A percentile compares a stretch with the other conserved stretches of the same genome.
phyloP scores from a whole-genome alignment of 1,140 invertebrate genomes.

The Littorina saxatilis region DNA sequence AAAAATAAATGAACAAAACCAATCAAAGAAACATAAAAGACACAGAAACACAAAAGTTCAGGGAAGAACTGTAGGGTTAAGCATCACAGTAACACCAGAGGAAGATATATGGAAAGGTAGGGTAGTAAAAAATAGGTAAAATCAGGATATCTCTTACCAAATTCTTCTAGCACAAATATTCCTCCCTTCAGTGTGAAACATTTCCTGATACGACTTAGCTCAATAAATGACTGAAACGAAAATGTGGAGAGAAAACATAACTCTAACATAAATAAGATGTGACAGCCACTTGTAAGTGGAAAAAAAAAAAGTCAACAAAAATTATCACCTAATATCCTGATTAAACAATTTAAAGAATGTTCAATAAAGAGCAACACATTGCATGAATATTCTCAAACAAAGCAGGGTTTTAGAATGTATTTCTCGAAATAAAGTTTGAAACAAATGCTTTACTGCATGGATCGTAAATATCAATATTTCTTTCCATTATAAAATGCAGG shows the following conservation, averaged over 20 bases:
- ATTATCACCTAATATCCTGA: not conserved
- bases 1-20: not conserved
- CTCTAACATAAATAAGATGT: conserved; percentile 41
- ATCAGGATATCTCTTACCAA: conserved; percentile 79
- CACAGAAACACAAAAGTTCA: not conserved
- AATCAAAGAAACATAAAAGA: conserved; percentile 5
- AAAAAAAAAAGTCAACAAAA: conserved; percentile 34
- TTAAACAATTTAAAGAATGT: not conserved
- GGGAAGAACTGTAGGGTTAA: conserved; percentile 7
- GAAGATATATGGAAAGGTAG: conserved; percentile 30
- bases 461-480: not conserved
- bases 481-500: not conserved
- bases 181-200: conserved; percentile 99
- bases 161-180: conserved; percentile 96
- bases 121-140: conserved; percentile 39
- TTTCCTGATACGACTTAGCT: conserved; percentile 98
- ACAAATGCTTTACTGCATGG: not conserved
- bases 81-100: conserved; percentile 29
- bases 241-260: conserved; percentile 71
- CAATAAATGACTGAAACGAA: conserved; percentile 97
- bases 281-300: conserved; percentile 32
- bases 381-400: not conserved
- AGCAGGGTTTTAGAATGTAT: conserved; percentile 1
- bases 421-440: not conserved
- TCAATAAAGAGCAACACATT: not conserved